Conservation (phyloP, 2,888 invertebrate genomes). For the Meiosimyza decipiens region DNA sequence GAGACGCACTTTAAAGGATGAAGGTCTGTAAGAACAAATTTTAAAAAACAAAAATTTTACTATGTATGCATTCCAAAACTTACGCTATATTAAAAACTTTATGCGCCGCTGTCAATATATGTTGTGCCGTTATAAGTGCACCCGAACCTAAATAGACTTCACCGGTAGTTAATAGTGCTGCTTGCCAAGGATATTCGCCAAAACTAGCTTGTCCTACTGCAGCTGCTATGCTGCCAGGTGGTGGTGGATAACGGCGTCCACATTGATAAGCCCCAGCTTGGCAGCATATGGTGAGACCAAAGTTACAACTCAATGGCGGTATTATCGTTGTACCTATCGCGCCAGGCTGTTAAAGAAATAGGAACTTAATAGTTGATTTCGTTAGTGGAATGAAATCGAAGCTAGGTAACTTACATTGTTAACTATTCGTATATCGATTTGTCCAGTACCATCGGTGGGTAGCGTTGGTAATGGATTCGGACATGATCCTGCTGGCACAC, state of each 20-base stretch:
- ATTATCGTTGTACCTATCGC: slow-evolving; percentile 30
- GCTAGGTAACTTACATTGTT: slow-evolving; percentile 68
- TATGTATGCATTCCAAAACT: slow-evolving; percentile 55
- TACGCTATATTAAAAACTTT: slow-evolving; percentile 73
- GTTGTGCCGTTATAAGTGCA: slow-evolving; percentile 74
- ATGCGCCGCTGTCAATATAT: slow-evolving; percentile 81
- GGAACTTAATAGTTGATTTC: not conserved
- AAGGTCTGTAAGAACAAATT: slow-evolving; percentile 46
- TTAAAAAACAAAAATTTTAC: not conserved
- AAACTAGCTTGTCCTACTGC: slow-evolving; percentile 71
- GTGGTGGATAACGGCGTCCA: slow-evolving; percentile 61
- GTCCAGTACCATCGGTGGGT: slow-evolving; percentile 69
- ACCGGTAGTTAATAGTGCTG: slow-evolving; percentile 71
- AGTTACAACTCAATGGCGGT: slow-evolving; percentile 53
- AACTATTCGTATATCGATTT: slow-evolving; percentile 74
- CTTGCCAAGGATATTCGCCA: slow-evolving; percentile 82
- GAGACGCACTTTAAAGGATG: slow-evolving; percentile 73
- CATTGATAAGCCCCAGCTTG: slow-evolving; percentile 61
- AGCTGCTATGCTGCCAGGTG: slow-evolving; percentile 60
- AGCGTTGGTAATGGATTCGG: slow-evolving; percentile 52
- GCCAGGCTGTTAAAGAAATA: not conserved
- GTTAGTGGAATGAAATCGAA: not conserved
- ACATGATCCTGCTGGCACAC: slow-evolving; percentile 64
- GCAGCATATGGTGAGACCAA: slow-evolving; percentile 59
- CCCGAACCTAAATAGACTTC: slow-evolving; percentile 80